Conservation (phyloP, 2,113 vertebrate species). For the Synodontis membranacea region DNA sequence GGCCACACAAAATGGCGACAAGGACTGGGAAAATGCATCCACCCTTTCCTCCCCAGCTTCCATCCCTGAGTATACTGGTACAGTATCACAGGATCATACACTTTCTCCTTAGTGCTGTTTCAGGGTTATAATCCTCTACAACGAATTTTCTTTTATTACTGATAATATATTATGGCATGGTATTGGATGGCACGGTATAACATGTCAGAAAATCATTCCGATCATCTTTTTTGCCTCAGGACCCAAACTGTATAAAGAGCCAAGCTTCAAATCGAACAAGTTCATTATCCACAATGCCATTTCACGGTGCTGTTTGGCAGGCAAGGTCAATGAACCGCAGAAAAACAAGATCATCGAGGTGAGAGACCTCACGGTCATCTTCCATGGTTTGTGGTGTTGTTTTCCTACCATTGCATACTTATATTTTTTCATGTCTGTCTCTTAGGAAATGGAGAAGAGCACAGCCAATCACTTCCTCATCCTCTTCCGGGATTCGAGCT, state of each 20-base stretch:
- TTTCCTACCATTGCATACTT: not conserved
- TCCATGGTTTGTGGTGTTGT: not conserved
- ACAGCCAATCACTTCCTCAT: conserved; percentile 90
- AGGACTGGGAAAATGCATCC: conserved; percentile 87
- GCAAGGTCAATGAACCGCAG: conserved; percentile 89
- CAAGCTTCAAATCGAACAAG: conserved; percentile 93
- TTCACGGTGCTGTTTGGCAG: conserved; percentile 89
- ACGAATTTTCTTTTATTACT: not conserved
- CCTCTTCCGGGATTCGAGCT: conserved; percentile 87
- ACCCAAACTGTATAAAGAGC: conserved; percentile 91
- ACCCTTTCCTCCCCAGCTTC: conserved; percentile 86
- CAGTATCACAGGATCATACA: conserved; percentile 11
- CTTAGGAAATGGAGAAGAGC: conserved; percentile 87
- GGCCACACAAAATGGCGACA: conserved; percentile 77
- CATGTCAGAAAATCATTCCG: not conserved
- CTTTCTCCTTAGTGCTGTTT: not conserved
- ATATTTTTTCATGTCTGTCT: not conserved
- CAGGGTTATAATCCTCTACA: not conserved
- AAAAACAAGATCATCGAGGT: conserved; percentile 94
- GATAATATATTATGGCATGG: not conserved
- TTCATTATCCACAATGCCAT: conserved; percentile 92
- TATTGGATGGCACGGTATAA: not conserved
- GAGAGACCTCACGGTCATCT: conserved; percentile 51
- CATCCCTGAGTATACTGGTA: conserved; percentile 89
- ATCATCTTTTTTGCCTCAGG: conserved; percentile 66